Evolutionary conservation across 2,888 invertebrate species (phyloP).

Genomic region (Rotaria sp.): DNA sequence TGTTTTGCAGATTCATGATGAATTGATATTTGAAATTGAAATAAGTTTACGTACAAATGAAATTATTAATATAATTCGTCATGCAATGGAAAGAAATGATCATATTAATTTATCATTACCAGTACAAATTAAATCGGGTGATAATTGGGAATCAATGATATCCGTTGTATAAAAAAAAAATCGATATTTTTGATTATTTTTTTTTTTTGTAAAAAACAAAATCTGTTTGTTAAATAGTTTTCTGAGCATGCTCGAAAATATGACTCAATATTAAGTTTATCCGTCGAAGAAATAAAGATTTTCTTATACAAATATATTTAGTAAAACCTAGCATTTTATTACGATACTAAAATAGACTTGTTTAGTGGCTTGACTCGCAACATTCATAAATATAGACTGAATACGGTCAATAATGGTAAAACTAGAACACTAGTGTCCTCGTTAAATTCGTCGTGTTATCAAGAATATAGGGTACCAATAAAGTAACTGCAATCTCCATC

Average conservation of each 20-base stretch:
- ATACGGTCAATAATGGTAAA: too few species aligned
- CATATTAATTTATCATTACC: neutral
- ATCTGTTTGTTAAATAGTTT: neutral
- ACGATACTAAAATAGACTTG: too few species aligned
- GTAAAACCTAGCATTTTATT: neutral
- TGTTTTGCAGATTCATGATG: conserved; percentile 87
- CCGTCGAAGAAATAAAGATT: neutral
- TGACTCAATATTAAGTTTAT: neutral
- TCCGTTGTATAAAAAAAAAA: neutral
- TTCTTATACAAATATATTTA: neutral
- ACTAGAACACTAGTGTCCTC: too few species aligned
- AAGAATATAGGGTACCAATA: too few species aligned
- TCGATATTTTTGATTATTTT: neutral
- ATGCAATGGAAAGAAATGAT: neutral
- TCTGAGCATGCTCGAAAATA: neutral
- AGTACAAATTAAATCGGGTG: conserved; percentile 2
- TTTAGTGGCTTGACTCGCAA: too few species aligned
- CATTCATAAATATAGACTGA: too few species aligned
- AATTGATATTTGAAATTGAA: conserved; percentile 79
- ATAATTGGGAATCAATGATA: conserved; percentile 6
- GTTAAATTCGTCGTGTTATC: too few species aligned
- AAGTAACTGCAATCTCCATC: too few species aligned
- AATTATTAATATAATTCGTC: neutral
- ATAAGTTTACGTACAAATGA: neutral
- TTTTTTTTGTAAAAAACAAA: neutral